These are phyloP conservation scores for Anagrus nilaparvatae DNA, from an alignment of 1,140 invertebrate species.

Conservation along the genomic window DNA sequence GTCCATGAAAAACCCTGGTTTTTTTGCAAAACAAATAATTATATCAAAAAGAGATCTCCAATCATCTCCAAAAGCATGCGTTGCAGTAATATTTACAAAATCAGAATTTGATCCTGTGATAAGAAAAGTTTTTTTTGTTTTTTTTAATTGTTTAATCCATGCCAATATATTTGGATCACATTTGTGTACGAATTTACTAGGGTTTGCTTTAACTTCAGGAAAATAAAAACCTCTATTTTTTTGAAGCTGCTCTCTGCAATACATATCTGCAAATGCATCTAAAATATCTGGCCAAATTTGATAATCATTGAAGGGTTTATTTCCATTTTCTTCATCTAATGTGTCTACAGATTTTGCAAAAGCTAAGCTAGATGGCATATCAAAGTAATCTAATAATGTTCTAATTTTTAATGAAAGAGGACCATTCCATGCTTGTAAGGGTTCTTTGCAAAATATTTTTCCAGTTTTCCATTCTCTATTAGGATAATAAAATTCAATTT, in stretches of 20 bases:
- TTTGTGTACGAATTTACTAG: constrained; percentile 53
- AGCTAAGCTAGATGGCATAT: constrained; percentile 54
- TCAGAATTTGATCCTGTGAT: constrained; percentile 72
- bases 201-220: constrained; percentile 48
- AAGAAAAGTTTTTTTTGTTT: constrained; percentile 54
- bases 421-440: constrained; percentile 53
- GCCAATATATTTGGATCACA: constrained; percentile 48
- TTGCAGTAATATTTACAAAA: constrained; percentile 58
- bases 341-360: constrained; percentile 65
- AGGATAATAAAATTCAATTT: constrained; percentile 53
- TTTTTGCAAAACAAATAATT: constrained; percentile 59
- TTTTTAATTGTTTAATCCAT: constrained; percentile 52
- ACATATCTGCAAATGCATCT: constrained; percentile 53
- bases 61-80: constrained; percentile 53
- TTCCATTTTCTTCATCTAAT: constrained; percentile 48
- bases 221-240: constrained; percentile 52
- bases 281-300: constrained; percentile 58
- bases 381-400: constrained; percentile 67
- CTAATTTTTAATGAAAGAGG: constrained; percentile 49
- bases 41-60: constrained; percentile 68
- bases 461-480: constrained; percentile 49
- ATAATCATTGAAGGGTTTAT: constrained; percentile 38
- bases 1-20: constrained; percentile 64
- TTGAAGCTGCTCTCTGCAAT: constrained; percentile 49
- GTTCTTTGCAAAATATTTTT: constrained; percentile 45